phyloP scores from a whole-genome alignment of 1,140 invertebrate genomes.

The Ips typographus region DNA sequence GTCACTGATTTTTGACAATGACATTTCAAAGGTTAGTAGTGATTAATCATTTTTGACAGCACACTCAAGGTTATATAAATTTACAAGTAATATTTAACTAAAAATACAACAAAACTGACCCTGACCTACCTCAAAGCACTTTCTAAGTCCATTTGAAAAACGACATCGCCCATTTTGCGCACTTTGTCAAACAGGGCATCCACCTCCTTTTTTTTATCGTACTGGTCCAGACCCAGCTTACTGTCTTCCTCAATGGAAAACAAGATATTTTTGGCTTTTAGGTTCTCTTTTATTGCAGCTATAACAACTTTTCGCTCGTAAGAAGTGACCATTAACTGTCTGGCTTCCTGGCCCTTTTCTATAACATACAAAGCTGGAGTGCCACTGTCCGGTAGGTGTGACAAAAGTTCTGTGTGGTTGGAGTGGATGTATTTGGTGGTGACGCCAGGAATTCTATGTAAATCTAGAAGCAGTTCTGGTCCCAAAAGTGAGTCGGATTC shows the following conservation, averaged over 20 bases:
- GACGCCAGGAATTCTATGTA: conserved; percentile 43
- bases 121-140: conserved; percentile 64
- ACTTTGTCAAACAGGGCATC: conserved; percentile 44
- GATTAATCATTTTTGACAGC: no score
- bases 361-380: neutral
- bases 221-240: conserved; percentile 13
- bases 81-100: neutral
- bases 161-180: conserved; percentile 54
- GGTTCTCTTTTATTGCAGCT: conserved; percentile 12
- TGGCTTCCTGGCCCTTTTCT: conserved; percentile 3
- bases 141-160: conserved; percentile 86
- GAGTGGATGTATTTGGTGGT: conserved; percentile 5
- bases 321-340: neutral
- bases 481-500: conserved; percentile 58
- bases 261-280: conserved; percentile 15
- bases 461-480: conserved; percentile 64
- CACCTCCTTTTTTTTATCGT: conserved; percentile 18
- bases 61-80: no score
- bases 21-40: no score
- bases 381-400: neutral
- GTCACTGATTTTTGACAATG: no score
- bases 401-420: conserved; percentile 24
- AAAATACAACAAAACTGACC: neutral
- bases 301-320: conserved; percentile 4
- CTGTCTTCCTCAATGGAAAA: conserved; percentile 35